These are phyloP conservation scores for Vicugna pacos DNA, from an alignment of 2,113 vertebrate genomes.

Conservation along the genomic window DNA sequence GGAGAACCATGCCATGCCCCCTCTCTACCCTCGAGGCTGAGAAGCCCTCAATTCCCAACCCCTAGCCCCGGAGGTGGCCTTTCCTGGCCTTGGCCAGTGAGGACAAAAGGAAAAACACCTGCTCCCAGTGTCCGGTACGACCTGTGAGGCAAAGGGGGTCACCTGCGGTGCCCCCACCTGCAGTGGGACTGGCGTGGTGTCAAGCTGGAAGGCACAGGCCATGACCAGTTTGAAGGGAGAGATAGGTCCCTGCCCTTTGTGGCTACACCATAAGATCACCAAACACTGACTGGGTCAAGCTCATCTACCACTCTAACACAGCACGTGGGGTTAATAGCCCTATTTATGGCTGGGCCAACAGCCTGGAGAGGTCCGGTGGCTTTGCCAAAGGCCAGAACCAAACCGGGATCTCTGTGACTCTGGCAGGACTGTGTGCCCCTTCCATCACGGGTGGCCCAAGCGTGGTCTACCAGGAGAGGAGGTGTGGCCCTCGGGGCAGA, in stretches of 20 bases:
- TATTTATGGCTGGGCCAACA: neutral
- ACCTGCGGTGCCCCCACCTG: neutral
- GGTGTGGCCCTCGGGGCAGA: neutral
- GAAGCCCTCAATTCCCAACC: too few species aligned
- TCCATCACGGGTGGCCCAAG: neutral
- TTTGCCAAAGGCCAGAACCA: neutral
- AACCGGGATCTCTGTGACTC: neutral
- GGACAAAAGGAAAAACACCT: neutral
- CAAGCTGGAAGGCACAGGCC: neutral
- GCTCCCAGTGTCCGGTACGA: neutral
- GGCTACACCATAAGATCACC: neutral
- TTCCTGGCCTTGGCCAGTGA: neutral
- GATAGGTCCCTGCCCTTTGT: neutral
- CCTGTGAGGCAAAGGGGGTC: neutral
- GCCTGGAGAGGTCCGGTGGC: neutral
- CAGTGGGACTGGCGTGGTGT: rapidly evolving
- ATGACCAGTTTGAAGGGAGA: neutral
- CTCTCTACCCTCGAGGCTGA: neutral
- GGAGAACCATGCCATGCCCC: neutral
- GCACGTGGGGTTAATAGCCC: constrained; percentile 6
- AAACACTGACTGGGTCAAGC: neutral
- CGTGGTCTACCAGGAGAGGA: neutral
- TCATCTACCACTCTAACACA: neutral
- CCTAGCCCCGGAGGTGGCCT: neutral
- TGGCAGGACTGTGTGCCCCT: rapidly evolving